These are phyloP conservation scores for Eristalinus sepulchralis DNA, from an alignment of 2,888 invertebrate genomes.

Conservation along the genomic window DNA sequence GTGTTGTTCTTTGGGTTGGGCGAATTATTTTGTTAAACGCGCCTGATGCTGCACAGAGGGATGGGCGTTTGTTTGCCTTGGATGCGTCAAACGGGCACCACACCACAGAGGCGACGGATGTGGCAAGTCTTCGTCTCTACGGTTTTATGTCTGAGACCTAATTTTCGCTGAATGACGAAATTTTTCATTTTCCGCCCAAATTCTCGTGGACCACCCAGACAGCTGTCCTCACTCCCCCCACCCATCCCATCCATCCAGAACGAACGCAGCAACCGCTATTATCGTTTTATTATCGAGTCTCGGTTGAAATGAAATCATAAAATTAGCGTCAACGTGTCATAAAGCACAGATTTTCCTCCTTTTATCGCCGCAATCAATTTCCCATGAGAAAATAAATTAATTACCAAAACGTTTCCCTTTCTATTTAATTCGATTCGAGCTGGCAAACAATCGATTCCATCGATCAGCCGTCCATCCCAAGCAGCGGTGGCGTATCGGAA, in stretches of 20 bases:
- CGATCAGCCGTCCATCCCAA: neutral
- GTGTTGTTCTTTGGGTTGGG: neutral
- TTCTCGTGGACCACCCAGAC: neutral
- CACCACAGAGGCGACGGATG: too few species aligned
- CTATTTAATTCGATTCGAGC: neutral
- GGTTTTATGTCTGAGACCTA: neutral
- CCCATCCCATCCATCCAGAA: neutral
- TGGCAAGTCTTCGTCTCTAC: too few species aligned
- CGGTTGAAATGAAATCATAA: neutral
- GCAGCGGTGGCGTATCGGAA: neutral
- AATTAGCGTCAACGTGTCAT: neutral
- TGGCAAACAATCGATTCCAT: neutral
- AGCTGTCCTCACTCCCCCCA: neutral
- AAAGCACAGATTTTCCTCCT: conserved; percentile 1
- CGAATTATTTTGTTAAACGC: neutral
- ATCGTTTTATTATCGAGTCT: neutral
- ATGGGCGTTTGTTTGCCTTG: neutral
- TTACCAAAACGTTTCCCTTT: neutral
- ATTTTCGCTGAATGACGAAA: neutral
- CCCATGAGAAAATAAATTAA: neutral
- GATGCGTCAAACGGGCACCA: neutral
- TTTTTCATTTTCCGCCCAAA: neutral
- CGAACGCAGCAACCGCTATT: neutral
- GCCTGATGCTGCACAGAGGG: neutral
- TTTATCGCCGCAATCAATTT: neutral